phyloP scores from a whole-genome alignment of 2,797 vertebrate species.

The Hyperoplus lanceolatus region DNA sequence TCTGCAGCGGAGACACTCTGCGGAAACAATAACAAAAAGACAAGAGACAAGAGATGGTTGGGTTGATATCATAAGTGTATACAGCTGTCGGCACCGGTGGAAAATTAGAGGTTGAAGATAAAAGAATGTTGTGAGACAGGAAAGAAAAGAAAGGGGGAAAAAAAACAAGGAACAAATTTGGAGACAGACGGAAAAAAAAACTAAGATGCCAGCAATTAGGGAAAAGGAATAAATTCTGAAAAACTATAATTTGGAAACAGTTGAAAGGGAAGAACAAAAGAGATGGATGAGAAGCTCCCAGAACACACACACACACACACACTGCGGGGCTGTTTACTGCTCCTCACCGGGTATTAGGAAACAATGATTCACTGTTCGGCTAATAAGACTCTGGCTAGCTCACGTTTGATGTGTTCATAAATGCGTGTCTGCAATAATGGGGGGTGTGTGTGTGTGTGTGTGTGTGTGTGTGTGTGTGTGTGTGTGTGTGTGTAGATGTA shows the following conservation, averaged over 20 bases:
- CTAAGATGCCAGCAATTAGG: background rate
- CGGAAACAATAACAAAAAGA: constrained; percentile 29
- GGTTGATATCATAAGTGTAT: constrained; percentile 11
- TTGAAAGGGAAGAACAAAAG: constrained; percentile 29
- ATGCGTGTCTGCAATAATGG: too few species aligned
- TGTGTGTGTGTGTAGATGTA: constrained; percentile 1
- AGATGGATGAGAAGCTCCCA: constrained; percentile 34
- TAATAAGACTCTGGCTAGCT: constrained; percentile 52
- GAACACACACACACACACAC: constrained; percentile 21
- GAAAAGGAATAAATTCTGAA: constrained; percentile 32
- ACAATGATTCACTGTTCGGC: constrained; percentile 71
- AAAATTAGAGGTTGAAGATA: constrained; percentile 25
- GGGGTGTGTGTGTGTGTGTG: background rate
- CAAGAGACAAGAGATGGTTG: background rate
- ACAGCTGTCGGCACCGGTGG: constrained; percentile 21
- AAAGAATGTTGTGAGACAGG: constrained; percentile 20
- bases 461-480: background rate
- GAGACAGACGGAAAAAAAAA: background rate
- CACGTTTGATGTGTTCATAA: constrained; percentile 43
- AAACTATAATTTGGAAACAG: constrained; percentile 41
- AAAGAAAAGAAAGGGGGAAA: background rate
- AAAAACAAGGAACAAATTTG: constrained; percentile 10
- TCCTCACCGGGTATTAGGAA: constrained; percentile 60
- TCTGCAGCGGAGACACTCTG: constrained; percentile 98
- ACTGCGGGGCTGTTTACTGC: constrained; percentile 44